These are phyloP conservation scores for Cephonodes hylas DNA, from an alignment of 2,888 invertebrate species.

Conservation along the genomic window DNA sequence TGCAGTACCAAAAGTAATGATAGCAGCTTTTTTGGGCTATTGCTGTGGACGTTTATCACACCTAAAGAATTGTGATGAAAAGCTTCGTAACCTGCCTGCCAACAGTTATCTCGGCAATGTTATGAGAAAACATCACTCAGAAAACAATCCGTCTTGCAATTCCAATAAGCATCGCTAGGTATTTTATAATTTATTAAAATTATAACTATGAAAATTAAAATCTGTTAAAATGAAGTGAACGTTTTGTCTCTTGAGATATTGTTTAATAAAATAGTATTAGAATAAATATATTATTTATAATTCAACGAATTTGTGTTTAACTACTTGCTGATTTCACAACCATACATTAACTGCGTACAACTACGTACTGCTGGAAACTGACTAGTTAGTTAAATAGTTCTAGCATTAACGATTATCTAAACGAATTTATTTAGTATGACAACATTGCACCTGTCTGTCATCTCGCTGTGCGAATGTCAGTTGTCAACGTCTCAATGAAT, in stretches of 20 bases:
- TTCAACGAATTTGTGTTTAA: neutral
- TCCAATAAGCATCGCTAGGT: constrained; percentile 14
- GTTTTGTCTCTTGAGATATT: neutral
- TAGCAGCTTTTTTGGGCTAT: constrained; percentile 85
- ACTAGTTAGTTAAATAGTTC: too few species aligned
- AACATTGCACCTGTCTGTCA: neutral
- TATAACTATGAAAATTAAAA: neutral
- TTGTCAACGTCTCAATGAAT: neutral
- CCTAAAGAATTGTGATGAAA: constrained; percentile 85
- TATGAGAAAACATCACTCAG: constrained; percentile 75
- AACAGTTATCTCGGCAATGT: constrained; percentile 84
- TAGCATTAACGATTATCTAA: neutral
- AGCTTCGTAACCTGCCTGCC: constrained; percentile 85
- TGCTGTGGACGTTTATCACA: constrained; percentile 88
- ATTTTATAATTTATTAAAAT: neutral
- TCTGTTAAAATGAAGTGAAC: neutral
- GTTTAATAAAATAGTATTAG: neutral
- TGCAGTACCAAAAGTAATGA: constrained; percentile 83
- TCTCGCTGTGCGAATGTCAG: neutral
- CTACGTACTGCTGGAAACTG: too few species aligned
- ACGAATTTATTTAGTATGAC: neutral
- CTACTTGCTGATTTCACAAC: neutral
- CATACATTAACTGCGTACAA: too few species aligned
- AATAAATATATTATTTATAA: neutral
- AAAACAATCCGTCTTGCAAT: constrained; percentile 35